Percentiles rank a stretch among this genome's conserved stretches.
Conservation (phyloP, 2,797 vertebrate species). For the Peromyscus aztecus region DNA sequence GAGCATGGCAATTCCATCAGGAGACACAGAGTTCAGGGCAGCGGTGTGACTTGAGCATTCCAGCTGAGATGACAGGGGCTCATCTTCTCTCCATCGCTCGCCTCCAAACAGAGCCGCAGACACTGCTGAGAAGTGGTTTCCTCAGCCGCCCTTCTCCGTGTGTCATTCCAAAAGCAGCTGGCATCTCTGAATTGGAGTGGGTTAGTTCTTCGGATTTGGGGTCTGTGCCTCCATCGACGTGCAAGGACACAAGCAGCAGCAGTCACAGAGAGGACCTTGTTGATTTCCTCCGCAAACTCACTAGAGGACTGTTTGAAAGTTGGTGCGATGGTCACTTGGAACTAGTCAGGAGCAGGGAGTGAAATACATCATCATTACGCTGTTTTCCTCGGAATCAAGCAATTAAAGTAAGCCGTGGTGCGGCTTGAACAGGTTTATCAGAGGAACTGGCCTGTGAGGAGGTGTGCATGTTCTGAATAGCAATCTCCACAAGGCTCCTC, state of each 20-base stretch:
- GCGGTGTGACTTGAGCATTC: background rate
- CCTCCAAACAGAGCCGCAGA: background rate
- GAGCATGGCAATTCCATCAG: background rate
- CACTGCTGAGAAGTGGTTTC: background rate
- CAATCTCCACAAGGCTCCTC: background rate
- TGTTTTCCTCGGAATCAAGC: conserved; percentile 24
- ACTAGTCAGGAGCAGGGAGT: background rate
- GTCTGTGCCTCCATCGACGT: background rate
- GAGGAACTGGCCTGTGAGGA: background rate
- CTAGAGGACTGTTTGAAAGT: background rate
- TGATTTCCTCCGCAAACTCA: background rate
- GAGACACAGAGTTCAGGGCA: background rate
- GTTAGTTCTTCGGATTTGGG: conserved; percentile 17
- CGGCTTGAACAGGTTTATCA: background rate
- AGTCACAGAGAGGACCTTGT: background rate
- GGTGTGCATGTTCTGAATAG: background rate
- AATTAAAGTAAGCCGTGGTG: conserved; percentile 20
- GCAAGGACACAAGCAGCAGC: background rate
- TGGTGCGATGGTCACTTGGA: background rate
- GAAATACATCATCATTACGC: background rate
- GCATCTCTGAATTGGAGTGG: background rate
- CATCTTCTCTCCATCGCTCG: background rate
- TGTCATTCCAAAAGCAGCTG: conserved; percentile 13
- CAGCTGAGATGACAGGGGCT: background rate
- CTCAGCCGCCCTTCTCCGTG: background rate